A percentile compares a stretch with the other conserved stretches of the same genome.
Conservation (phyloP, 1,140 invertebrate genomes). For the Heliconius himera region DNA sequence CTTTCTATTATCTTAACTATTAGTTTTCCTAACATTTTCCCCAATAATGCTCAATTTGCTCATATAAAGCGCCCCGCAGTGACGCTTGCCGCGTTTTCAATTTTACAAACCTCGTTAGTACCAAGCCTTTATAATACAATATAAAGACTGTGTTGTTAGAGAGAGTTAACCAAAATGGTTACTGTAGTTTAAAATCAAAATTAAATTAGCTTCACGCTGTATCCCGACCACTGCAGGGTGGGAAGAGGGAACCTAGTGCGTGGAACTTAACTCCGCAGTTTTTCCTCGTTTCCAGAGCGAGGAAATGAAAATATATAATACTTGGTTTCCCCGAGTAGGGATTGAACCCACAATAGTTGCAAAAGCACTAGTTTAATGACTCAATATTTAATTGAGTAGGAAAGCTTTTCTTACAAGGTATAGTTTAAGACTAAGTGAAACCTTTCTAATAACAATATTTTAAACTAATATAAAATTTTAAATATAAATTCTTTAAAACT, state of each 20-base stretch:
- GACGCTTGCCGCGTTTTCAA: constrained; percentile 27
- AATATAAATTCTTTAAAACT: no score
- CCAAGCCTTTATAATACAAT: constrained; percentile 25
- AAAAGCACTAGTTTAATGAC: no score
- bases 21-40: constrained; percentile 20
- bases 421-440: no score
- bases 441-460: no score
- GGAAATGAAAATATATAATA: no score
- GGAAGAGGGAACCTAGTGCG: no score
- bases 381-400: no score
- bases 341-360: not conserved
- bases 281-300: no score
- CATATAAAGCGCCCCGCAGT: constrained; percentile 25
- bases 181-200: not conserved
- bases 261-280: no score
- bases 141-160: not conserved
- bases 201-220: not conserved
- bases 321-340: not conserved
- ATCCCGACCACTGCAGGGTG: not conserved
- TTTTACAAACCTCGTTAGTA: constrained; percentile 28
- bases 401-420: no score
- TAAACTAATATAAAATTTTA: no score
- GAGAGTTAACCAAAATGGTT: not conserved
- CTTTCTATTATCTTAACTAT: not conserved
- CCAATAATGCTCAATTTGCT: constrained; percentile 25